Percentiles rank a stretch among this genome's conserved stretches.
phyloP scores from a whole-genome alignment of 2,113 vertebrate species.

The Pygoscelis antarcticus region DNA sequence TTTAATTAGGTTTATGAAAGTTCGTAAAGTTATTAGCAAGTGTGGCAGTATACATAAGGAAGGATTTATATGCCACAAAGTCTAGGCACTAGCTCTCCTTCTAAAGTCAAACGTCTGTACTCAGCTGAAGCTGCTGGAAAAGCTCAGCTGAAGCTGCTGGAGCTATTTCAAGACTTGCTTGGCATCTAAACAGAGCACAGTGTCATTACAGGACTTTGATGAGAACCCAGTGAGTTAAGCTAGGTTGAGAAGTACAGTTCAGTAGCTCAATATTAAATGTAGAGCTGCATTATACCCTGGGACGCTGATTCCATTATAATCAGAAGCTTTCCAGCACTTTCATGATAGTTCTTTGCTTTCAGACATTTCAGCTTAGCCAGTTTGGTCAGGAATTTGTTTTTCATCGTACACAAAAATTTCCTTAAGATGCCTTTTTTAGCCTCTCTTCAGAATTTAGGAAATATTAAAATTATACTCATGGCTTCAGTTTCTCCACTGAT shows the following conservation, averaged over 20 bases:
- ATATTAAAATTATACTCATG: neutral
- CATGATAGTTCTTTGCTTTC: neutral
- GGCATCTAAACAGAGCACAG: constrained; percentile 1
- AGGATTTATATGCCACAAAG: neutral
- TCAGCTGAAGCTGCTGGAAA: neutral
- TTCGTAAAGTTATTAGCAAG: neutral
- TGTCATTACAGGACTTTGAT: neutral
- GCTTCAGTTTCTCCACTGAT: neutral
- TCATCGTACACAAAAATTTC: neutral
- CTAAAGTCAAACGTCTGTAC: neutral
- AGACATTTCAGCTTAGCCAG: neutral
- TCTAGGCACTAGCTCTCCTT: neutral
- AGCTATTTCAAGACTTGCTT: constrained; percentile 1
- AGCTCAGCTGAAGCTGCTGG: neutral
- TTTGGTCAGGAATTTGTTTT: constrained; percentile 1
- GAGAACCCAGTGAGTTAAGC: neutral
- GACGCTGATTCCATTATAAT: neutral
- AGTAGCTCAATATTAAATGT: neutral
- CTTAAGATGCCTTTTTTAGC: neutral
- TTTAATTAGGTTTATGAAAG: neutral
- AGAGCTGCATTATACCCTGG: constrained; percentile 9
- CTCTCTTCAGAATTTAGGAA: neutral
- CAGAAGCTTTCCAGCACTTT: constrained; percentile 2
- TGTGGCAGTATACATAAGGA: neutral
- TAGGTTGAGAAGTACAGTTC: neutral